phyloP scores from a whole-genome alignment of 2,888 invertebrate genomes.

The Hermaeophaga mercurialis region DNA sequence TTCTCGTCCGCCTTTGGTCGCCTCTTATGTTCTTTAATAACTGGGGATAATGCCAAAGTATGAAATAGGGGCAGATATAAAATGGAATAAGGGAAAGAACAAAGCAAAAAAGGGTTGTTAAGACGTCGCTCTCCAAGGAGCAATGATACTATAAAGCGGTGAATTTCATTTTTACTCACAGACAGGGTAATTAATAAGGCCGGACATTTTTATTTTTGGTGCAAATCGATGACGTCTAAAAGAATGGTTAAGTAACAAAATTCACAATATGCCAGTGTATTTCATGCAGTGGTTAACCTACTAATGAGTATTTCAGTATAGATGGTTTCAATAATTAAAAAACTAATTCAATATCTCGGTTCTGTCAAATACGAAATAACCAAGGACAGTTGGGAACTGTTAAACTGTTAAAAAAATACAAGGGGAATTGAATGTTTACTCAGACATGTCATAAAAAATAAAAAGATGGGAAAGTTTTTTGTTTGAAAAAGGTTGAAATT shows the following conservation, averaged over 20 bases:
- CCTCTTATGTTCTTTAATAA: too few relatives aligned
- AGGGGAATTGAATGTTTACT: too few relatives aligned
- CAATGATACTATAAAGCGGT: background rate
- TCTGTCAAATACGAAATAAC: background rate
- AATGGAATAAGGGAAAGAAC: background rate
- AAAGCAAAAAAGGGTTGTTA: background rate
- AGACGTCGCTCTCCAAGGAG: background rate
- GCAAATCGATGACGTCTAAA: too few relatives aligned
- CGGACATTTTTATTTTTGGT: background rate
- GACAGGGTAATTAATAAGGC: background rate
- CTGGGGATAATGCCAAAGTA: background rate
- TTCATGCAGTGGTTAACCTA: background rate
- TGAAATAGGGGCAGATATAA: background rate
- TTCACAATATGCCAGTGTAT: too few relatives aligned
- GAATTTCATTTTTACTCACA: conserved; percentile 1
- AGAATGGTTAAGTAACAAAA: too few relatives aligned
- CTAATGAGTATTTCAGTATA: background rate
- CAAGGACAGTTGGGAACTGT: background rate
- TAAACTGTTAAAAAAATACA: too few relatives aligned
- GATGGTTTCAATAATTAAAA: background rate
- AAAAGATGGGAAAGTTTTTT: too few relatives aligned
- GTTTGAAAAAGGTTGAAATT: too few relatives aligned
- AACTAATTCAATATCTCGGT: background rate
- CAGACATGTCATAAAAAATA: too few relatives aligned
- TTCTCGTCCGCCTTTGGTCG: too few relatives aligned